Base-by-base conservation (phyloP, 2,113 vertebrate genomes). In the Rhinichthys klamathensis region DNA sequence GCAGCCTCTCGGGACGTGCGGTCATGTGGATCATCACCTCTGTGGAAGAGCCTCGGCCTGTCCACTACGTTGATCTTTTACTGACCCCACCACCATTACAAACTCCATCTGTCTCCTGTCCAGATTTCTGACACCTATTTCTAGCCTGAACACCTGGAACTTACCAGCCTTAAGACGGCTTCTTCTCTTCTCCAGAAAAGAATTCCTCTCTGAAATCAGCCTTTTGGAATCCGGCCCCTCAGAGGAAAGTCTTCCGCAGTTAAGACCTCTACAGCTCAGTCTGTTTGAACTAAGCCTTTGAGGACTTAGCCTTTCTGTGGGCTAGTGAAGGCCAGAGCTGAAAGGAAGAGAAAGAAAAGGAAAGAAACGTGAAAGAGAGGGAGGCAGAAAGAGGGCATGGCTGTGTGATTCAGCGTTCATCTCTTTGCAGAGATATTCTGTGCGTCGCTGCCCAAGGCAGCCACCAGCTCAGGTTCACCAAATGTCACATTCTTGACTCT, bases 221-320 rank as follows among this genome's bases (percentile, higher is more conserved):
- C 82, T 75, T 88, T 84, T 79, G 78, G 84, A 83, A 82, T 80
- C 82, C 54, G 69, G 75, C 76, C 32, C 84, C 73, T 85, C 84
- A 65, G 87, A 88, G 73, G 84, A 80, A 85, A 88, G 83, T 83
- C 67, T 83, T 84, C 84, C 51, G 81, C 46, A 72, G 82, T 82
- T 88, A 86, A 88, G 84, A 86, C 87, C 84, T 83, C 84, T 76
- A 67, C 80, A 88, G 87, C 85, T 88, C 87, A 82, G 85, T 83
- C 67, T 88, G 87, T 86, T 86, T 88, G 87, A 88, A 88, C 87
- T 84, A 86, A 88, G 85, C 63, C 85, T 86, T 77, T 86, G 82
- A 86, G 85, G 82, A 85, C 83, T 88, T 88, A 88, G 87, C 85
- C 82, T 88, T 88, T 84, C 82, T 81, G 77, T 83, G 77, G 84